Conservation (phyloP, 2,888 invertebrate genomes). For the Acleris emargana region DNA sequence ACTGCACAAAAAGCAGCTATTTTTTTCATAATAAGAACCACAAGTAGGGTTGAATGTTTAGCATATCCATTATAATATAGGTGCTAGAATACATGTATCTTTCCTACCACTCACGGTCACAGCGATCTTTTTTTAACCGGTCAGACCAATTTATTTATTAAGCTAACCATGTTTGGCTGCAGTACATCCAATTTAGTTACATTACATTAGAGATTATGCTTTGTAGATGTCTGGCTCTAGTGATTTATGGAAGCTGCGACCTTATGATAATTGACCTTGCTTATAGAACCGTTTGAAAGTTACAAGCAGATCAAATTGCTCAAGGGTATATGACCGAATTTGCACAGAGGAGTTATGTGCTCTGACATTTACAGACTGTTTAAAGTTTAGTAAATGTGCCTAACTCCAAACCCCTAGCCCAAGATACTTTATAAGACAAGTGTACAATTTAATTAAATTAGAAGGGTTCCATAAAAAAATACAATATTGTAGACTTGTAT, state of each 20-base stretch:
- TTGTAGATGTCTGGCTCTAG: conserved; percentile 1
- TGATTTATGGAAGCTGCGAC: conserved; percentile 17
- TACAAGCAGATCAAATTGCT: conserved; percentile 13
- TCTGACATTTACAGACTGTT: too few species aligned
- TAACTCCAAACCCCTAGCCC: too few species aligned
- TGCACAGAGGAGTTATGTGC: not conserved
- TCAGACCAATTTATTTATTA: conserved; percentile 11
- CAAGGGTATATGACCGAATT: conserved; percentile 19
- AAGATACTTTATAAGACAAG: too few species aligned
- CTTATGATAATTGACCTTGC: conserved; percentile 13
- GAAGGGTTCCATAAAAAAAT: too few species aligned
- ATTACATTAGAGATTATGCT: conserved; percentile 9
- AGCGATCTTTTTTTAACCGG: conserved; percentile 5
- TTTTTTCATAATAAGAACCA: too few species aligned
- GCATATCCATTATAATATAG: not conserved
- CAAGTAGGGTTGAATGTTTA: not conserved
- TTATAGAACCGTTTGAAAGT: conserved; percentile 10
- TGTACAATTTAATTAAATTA: too few species aligned
- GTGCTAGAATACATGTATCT: conserved; percentile 3
- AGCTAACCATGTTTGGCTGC: conserved; percentile 12
- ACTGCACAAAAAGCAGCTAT: too few species aligned
- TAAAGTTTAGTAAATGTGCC: too few species aligned
- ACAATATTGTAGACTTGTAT: too few species aligned
- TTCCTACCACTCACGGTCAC: not conserved
- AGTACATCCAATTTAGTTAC: conserved; percentile 3